Conservation (phyloP, 2,797 vertebrate species). For the Graptemys geographica region DNA sequence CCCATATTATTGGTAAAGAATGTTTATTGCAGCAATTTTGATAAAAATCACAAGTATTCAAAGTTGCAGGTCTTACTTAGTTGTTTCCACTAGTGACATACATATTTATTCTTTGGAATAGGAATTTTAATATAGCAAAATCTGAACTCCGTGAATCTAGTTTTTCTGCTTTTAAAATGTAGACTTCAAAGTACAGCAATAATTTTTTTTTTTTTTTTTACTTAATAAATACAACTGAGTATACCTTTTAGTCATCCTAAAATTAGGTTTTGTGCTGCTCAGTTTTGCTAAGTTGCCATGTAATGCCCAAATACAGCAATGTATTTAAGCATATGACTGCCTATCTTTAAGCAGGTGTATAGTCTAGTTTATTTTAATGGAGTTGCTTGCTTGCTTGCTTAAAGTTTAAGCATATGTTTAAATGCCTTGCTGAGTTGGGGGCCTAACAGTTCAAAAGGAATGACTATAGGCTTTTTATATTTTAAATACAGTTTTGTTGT, state of each 20-base stretch:
- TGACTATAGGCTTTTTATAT: background rate
- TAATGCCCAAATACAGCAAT: background rate
- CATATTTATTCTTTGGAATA: background rate
- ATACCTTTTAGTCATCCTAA: background rate
- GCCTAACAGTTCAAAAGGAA: background rate
- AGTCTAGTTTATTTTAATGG: background rate
- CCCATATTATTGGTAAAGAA: background rate
- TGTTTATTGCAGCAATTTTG: background rate
- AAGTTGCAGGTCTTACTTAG: background rate
- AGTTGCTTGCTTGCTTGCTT: background rate
- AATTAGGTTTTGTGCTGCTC: background rate
- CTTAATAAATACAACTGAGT: background rate
- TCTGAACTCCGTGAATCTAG: background rate
- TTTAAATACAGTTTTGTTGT: background rate
- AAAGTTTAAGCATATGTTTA: background rate
- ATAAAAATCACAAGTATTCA: background rate
- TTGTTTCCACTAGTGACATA: rapidly evolving
- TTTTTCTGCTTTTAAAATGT: background rate
- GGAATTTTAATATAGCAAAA: rapidly evolving
- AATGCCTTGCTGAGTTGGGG: background rate
- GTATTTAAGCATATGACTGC: rapidly evolving
- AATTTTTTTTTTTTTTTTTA: background rate
- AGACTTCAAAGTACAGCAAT: background rate
- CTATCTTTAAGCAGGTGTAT: background rate
- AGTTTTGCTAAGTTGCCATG: rapidly evolving